These are phyloP conservation scores for Aricia artaxerxes DNA, from an alignment of 2,888 invertebrate species.

Conservation along the genomic window DNA sequence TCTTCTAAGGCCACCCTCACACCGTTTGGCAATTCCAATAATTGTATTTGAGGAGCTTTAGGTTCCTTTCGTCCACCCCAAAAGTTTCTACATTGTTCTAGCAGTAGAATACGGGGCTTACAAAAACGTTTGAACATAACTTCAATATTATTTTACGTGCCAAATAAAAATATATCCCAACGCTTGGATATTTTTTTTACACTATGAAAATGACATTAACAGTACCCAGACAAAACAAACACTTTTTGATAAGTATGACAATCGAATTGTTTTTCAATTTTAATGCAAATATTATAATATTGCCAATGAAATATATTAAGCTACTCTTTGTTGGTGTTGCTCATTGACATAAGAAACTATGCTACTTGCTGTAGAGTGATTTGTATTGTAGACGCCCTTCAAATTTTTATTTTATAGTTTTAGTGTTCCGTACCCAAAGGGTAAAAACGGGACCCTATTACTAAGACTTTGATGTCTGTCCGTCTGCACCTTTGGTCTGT, in stretches of 20 bases:
- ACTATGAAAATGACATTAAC: conserved; percentile 8
- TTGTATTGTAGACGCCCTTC: too few species aligned
- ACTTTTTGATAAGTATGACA: not conserved
- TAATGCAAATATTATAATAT: not conserved
- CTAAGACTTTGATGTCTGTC: too few species aligned
- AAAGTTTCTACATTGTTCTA: conserved; percentile 12
- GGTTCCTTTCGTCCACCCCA: not conserved
- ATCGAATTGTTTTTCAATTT: not conserved
- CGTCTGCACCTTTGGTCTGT: too few species aligned
- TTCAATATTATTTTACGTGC: not conserved
- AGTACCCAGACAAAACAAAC: not conserved
- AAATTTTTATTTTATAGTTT: too few species aligned
- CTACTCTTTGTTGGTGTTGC: too few species aligned
- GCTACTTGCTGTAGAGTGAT: too few species aligned
- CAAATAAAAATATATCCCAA: not conserved
- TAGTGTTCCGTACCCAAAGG: too few species aligned
- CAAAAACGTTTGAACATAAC: conserved; percentile 2
- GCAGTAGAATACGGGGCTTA: not conserved
- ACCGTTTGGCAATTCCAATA: conserved; percentile 54
- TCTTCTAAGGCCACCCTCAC: conserved; percentile 57
- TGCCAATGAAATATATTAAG: not conserved
- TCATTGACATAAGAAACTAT: too few species aligned
- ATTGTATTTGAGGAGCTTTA: conserved; percentile 5
- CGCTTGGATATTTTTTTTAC: not conserved
- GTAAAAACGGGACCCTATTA: too few species aligned